Conservation (phyloP, 2,888 invertebrate species). For the Xestobium rufovillosum region DNA sequence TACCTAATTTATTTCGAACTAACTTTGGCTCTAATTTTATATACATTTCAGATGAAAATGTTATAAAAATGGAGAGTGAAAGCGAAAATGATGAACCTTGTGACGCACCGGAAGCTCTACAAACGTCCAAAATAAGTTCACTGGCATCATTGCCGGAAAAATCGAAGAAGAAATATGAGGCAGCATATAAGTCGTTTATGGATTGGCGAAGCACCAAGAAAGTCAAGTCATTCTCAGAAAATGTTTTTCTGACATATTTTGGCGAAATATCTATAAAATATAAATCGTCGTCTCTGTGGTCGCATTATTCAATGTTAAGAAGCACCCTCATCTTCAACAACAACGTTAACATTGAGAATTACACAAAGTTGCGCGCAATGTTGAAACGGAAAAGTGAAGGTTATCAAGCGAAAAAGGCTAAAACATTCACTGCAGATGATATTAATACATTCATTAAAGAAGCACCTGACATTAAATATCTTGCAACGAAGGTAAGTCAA, state of each 20-base stretch:
- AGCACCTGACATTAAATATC: constrained; percentile 25
- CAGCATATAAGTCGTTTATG: constrained; percentile 7
- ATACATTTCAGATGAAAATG: too few relatives aligned
- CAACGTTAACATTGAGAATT: constrained; percentile 12
- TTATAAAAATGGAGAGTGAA: too few relatives aligned
- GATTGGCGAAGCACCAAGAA: constrained; percentile 14
- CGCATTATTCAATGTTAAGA: constrained; percentile 15
- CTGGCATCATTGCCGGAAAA: constrained; percentile 9
- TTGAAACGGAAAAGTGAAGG: constrained; percentile 23
- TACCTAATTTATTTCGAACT: too few relatives aligned
- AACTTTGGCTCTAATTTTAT: too few relatives aligned
- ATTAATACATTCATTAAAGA: constrained; percentile 24
- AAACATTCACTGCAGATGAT: constrained; percentile 22
- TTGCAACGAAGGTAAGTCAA: constrained; percentile 21
- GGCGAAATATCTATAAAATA: constrained; percentile 13
- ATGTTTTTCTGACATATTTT: constrained; percentile 16
- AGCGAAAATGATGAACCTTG: too few relatives aligned
- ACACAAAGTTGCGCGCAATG: constrained; percentile 15
- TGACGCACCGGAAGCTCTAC: constrained; percentile 8
- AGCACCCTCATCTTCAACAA: constrained; percentile 14
- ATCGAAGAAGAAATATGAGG: constrained; percentile 11
- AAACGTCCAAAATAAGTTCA: constrained; percentile 5
- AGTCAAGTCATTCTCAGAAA: constrained; percentile 15
- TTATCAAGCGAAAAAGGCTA: constrained; percentile 25
- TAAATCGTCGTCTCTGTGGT: constrained; percentile 16